Evolutionary conservation across 1,140 invertebrate species (phyloP), one percentile per base, ranked within the genome.

Genomic region (Augochlora pura): DNA sequence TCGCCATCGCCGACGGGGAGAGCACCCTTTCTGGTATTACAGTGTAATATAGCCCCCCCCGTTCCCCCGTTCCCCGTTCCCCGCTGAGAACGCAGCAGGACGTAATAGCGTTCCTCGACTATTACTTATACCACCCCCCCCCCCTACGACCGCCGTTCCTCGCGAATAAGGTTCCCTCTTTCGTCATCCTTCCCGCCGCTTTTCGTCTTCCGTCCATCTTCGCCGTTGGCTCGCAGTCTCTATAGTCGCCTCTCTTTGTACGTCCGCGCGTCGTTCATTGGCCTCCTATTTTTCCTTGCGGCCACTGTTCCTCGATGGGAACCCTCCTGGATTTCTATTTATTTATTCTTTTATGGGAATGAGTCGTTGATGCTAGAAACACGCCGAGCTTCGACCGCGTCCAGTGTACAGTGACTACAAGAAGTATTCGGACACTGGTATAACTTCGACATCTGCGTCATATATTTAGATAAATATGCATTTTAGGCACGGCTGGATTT

Each of bases 71-170:
- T 86, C 83, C n/a, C 88, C 84, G 88, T 86, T 86, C 83, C 85
- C 46, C 81, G 81, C 81, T 84, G 88, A 84, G 84, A 70, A 71
- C 80, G 81, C 87, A 84, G 82, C 81, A 74, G 74, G 65, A 80
- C 74, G 86, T 90, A 90, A 90, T 90, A 86, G 87, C 87, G 85
- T 90, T 88, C 88, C 84, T 86, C 80, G 87, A 86, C 87, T 88
- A 88, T 88, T 88, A 86, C 87, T 89, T 84, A 85, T 87, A 84
- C 74, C n/a, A n/a, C n/a, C n/a, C n/a, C n/a, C n/a, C n/a, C n/a
- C 82, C 68, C 85, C 78, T 77, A 85, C 85, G 83, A 84, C 85
- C 85, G 82, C 52, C 64, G 81, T 80, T 88, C 86, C 76, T 84
- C 72, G 77, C 79, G 85, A 81, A 82, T 89, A 86, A 87, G 85